phyloP scores from a whole-genome alignment of 2,888 invertebrate species.

The Elmis aenea region DNA sequence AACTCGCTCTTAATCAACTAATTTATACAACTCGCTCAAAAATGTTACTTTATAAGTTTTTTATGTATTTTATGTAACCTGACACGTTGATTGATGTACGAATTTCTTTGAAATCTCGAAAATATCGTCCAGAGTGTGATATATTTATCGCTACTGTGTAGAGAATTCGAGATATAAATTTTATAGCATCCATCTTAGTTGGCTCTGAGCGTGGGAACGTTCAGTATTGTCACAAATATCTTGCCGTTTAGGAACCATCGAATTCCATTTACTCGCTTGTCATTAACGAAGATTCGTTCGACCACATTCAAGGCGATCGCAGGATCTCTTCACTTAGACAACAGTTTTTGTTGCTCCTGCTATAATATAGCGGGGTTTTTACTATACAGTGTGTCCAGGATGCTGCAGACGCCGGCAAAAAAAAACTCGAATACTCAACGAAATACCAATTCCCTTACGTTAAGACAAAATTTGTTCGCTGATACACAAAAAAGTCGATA shows the following conservation, averaged over 20 bases:
- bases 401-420: no score
- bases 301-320: slow-evolving; percentile 22
- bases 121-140: slow-evolving; percentile 34
- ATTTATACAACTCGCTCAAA: slow-evolving; percentile 19
- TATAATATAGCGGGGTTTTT: no score
- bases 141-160: slow-evolving; percentile 36
- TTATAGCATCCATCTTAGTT: slow-evolving; percentile 25
- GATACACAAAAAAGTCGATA: no score
- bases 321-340: slow-evolving; percentile 7
- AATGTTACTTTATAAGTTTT: slow-evolving; percentile 19
- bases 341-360: slow-evolving; percentile 17
- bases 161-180: slow-evolving; percentile 26
- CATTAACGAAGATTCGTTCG: slow-evolving; percentile 32
- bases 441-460: no score
- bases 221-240: slow-evolving; percentile 52
- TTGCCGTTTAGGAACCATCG: slow-evolving; percentile 39
- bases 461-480: no score
- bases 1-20: slow-evolving; percentile 20
- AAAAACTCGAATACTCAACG: no score
- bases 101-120: slow-evolving; percentile 31
- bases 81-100: slow-evolving; percentile 28
- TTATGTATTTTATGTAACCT: slow-evolving; percentile 21
- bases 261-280: slow-evolving; percentile 40
- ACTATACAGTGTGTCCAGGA: no score
- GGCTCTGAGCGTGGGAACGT: slow-evolving; percentile 52